Evolutionary conservation across 2,888 invertebrate species (phyloP).

Genomic region (Agapostemon virescens): DNA sequence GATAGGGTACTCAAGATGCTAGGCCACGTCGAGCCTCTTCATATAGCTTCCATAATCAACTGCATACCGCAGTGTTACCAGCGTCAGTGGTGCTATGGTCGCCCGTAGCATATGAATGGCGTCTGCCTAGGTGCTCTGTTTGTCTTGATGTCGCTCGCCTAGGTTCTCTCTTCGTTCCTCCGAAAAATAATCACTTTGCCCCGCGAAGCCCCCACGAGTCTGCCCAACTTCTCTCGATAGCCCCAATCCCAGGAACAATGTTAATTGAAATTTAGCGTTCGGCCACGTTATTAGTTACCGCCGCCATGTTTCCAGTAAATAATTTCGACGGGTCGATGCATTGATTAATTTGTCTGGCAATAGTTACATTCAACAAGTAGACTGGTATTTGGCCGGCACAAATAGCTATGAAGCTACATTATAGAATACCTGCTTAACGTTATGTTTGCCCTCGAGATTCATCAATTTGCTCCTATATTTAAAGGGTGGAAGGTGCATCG

Average conservation of each 20-base stretch:
- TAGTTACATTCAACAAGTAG: constrained; percentile 51
- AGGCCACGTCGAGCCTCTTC: constrained; percentile 80
- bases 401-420: constrained; percentile 45
- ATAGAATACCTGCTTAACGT: constrained; percentile 27
- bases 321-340: constrained; percentile 27
- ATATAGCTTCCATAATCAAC: constrained; percentile 80
- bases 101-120: constrained; percentile 78
- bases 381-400: constrained; percentile 43
- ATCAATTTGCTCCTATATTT: constrained; percentile 8
- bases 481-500: constrained; percentile 1
- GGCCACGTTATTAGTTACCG: constrained; percentile 39
- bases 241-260: not conserved
- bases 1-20: constrained; percentile 80
- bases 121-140: constrained; percentile 63
- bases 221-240: not conserved
- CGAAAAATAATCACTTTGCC: constrained; percentile 19
- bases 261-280: constrained; percentile 32
- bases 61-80: constrained; percentile 80
- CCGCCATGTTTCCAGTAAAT: constrained; percentile 32
- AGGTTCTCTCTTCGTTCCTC: constrained; percentile 3
- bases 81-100: constrained; percentile 71
- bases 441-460: constrained; percentile 17
- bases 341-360: constrained; percentile 49
- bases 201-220: not conserved
- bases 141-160: constrained; percentile 31